These are phyloP conservation scores for Trichonephila clavipes DNA, from an alignment of 1,140 invertebrate species.

Conservation along the genomic window DNA sequence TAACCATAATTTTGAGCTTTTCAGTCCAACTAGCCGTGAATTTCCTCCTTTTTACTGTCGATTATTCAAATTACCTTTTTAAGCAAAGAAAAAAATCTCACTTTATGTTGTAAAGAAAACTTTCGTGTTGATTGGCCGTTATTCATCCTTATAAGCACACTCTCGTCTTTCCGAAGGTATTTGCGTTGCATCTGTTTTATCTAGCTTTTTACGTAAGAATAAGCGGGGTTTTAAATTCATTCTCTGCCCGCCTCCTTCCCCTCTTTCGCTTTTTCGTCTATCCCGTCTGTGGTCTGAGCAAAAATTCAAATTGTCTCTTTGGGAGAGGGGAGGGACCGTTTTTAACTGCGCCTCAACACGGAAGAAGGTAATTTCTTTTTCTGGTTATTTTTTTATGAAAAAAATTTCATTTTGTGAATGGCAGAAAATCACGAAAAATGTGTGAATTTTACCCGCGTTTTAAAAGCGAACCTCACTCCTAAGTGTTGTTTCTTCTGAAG, in stretches of 20 bases:
- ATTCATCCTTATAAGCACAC: slow-evolving; percentile 10
- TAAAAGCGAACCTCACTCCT: neutral
- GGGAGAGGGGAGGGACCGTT: neutral
- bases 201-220: neutral
- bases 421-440: slow-evolving; percentile 49
- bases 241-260: neutral
- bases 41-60: too few species aligned
- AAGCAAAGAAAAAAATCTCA: too few species aligned
- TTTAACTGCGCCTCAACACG: slow-evolving; percentile 65
- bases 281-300: neutral
- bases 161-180: neutral
- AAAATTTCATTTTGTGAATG: slow-evolving; percentile 45
- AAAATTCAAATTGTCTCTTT: slow-evolving; percentile 16
- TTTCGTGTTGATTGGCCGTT: slow-evolving; percentile 53
- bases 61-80: too few species aligned
- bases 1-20: too few species aligned
- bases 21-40: too few species aligned
- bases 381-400: neutral
- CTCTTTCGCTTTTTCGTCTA: too few species aligned
- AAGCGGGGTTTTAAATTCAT: neutral
- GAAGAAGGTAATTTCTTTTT: slow-evolving; percentile 62
- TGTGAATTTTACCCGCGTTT: neutral
- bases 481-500: slow-evolving; percentile 9
- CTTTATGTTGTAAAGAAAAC: neutral
- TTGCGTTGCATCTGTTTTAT: slow-evolving; percentile 9